Evolutionary conservation across 2,113 vertebrate species (phyloP), one percentile per base, ranked within the genome.

Genomic region (Syngnathoides biaculeatus): DNA sequence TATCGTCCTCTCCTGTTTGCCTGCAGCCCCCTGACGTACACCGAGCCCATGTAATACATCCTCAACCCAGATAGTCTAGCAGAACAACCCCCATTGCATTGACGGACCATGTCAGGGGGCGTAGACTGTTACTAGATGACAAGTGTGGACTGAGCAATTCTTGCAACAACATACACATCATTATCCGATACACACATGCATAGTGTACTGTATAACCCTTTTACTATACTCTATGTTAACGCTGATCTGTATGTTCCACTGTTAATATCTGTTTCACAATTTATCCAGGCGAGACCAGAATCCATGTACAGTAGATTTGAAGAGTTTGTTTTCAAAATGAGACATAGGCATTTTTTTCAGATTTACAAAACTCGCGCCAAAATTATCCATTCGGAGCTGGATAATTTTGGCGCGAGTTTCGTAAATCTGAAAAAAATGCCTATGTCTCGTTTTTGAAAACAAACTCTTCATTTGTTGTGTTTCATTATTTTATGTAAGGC

Each of bases 181-280:
- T 64, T 67, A 59, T 40, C 42, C 68, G 67, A 72, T 43, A 0
- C 27, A 79, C 30, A 79, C 30, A 45, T 64, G 42, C 69, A 13
- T 14, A 40, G 22, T 11, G 72, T n/a, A 58, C 59, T 10, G 19
- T n/a, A 52, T 45, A 13, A 30, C 27, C 17, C 27, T 22, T 48
- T 35, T 48, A 65, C 35, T 65, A 53, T 39, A 50, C 26, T 65
- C 72, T 86, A 86, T 86, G 82, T 87, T 88, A 84, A 78, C 83
- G 82, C 75, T 79, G 85, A 79, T 75, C 76, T 58, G 74, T 82
- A 81, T 80, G 84, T 84, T 75, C 80, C 79, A 81, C 71, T 20
- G 67, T 87, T 79, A 75, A 77, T 79, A 80, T 85, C 68, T 79
- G 73, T 84, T 82, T 85, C 79, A 79, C 68, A 78, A 84, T 90